phyloP scores from a whole-genome alignment of 2,797 vertebrate genomes.

The Myotis pilosus region DNA sequence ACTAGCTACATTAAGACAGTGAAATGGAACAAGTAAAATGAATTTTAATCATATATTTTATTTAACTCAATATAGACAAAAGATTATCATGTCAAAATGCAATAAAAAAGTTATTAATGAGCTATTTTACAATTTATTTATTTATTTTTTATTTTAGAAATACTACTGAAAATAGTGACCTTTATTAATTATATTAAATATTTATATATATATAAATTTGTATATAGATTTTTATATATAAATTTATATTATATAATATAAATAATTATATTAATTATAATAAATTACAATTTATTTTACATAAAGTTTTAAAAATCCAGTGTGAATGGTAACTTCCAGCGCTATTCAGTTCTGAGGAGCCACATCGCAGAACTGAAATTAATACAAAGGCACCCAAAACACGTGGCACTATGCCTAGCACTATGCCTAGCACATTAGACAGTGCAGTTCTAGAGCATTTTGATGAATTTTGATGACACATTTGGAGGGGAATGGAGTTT shows the following conservation, averaged over 20 bases:
- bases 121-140: neutral
- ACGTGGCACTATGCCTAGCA: neutral
- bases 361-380: no score
- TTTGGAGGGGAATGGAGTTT: neutral
- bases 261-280: no score
- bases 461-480: neutral
- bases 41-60: slow-evolving; percentile 22
- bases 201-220: no score
- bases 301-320: neutral
- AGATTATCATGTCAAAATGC: neutral
- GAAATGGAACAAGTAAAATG: neutral
- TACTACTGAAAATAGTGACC: no score
- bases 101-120: neutral
- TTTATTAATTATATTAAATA: no score
- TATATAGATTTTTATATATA: no score
- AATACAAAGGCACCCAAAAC: neutral
- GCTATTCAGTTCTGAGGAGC: neutral
- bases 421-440: neutral
- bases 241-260: no score
- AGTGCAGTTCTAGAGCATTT: neutral
- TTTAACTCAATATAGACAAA: neutral
- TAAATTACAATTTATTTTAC: neutral
- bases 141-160: no score
- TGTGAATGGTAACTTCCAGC: neutral
- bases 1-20: neutral